Evolutionary conservation across 2,888 invertebrate species (phyloP).

Genomic region (Steinernema carpocapsae): DNA sequence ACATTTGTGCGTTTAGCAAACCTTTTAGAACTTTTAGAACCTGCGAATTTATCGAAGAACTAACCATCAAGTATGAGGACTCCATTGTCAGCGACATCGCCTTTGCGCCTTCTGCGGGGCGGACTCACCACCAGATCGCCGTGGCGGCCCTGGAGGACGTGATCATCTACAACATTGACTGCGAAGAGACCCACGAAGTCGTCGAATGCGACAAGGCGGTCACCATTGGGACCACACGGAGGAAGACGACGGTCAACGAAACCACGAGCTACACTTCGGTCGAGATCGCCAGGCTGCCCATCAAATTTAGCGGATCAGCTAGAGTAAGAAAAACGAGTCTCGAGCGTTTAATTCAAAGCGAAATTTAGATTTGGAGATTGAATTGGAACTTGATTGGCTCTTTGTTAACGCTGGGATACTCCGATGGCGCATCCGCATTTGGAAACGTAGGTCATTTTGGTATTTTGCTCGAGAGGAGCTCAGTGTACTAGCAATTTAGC

Average conservation of each 20-base stretch:
- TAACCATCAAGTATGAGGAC: not conserved
- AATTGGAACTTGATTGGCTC: conserved; percentile 43
- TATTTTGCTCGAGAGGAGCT: not conserved
- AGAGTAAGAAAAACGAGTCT: not conserved
- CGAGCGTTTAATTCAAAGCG: not conserved
- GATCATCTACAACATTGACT: conserved; percentile 39
- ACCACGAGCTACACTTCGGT: not conserved
- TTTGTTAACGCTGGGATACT: conserved; percentile 38
- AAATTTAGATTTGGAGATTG: conserved; percentile 37
- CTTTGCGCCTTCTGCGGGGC: conserved; percentile 42
- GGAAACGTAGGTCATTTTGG: conserved; percentile 39
- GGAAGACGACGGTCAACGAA: not conserved
- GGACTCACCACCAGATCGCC: conserved; percentile 40
- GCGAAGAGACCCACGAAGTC: conserved; percentile 2
- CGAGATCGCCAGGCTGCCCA: not conserved
- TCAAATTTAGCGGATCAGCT: not conserved
- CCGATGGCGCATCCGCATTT: conserved; percentile 41
- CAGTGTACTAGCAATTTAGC: not conserved
- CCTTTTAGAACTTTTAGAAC: not conserved
- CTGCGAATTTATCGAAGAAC: not conserved
- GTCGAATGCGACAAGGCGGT: conserved; percentile 10
- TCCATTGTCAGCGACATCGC: conserved; percentile 38
- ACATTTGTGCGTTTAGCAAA: too few species aligned
- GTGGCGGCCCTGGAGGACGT: conserved; percentile 38
- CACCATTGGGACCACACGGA: conserved; percentile 10